These are phyloP conservation scores for Ceryle rudis DNA, from an alignment of 2,797 vertebrate species.

Conservation along the genomic window DNA sequence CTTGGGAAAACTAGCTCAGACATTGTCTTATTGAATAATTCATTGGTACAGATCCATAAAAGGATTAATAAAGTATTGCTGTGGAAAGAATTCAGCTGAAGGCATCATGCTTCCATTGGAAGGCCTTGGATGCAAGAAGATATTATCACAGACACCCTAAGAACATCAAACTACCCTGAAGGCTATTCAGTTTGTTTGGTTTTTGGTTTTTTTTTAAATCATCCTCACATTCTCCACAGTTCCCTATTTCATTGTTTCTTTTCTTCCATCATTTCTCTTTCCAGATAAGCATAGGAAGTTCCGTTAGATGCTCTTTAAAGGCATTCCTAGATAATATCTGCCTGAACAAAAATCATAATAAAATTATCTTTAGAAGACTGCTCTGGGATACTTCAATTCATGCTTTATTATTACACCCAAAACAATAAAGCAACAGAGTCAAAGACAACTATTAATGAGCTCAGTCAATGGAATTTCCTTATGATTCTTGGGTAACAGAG, in stretches of 20 bases:
- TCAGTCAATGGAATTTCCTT: background rate
- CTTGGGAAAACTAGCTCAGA: background rate
- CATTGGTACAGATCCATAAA: background rate
- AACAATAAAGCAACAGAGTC: background rate
- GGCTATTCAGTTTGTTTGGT: background rate
- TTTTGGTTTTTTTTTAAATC: background rate
- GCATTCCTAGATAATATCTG: background rate
- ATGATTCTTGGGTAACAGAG: background rate
- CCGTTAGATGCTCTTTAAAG: background rate
- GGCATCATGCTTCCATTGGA: background rate
- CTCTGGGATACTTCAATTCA: background rate
- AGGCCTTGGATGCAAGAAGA: background rate
- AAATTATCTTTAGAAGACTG: background rate
- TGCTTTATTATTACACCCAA: background rate
- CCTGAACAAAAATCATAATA: background rate
- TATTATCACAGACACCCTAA: background rate
- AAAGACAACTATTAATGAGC: background rate
- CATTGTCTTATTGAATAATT: background rate
- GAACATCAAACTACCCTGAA: background rate
- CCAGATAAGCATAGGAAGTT: background rate
- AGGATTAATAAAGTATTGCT: background rate
- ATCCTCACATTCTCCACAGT: background rate
- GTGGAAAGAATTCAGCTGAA: background rate
- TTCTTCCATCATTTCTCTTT: background rate
- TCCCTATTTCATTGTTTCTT: background rate